Base-by-base conservation (phyloP, 2,888 invertebrate genomes). In the Phengaris arion region DNA sequence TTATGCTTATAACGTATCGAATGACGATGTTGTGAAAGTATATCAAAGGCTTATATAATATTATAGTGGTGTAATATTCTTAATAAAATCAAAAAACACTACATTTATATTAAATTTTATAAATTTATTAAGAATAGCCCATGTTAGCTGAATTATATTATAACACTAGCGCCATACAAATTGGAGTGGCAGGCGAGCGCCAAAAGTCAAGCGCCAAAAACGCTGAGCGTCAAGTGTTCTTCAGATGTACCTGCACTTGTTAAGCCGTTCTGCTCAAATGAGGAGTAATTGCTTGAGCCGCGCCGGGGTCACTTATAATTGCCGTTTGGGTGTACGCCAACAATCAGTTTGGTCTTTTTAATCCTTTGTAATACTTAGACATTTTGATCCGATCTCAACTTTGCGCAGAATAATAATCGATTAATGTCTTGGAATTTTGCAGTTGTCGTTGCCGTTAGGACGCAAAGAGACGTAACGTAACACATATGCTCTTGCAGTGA, bases 271-370 rank as follows among this genome's bases (percentile, higher is more conserved):
- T 83, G 84, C 83, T 81, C 85, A 85, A 88, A 87, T 88, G 87
- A 89, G 87, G 86, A 91, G 89, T 91, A 91, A 92, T 91, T 91
- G 88, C 85, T 80, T 84, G 88, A 91, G 88, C 88, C 86, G 83
- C 79, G 78, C 79, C 82, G 79, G 79, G 82, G 80, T 81, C 82
- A 83, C 84, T 87, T 85, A 89, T 92, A 91, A 92, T 91, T 91
- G 91, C 89, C 85, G 89, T 86, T 87, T 91, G 92, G 90, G 88
- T 85, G 84, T 80, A 77, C 78, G 91, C 92, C 90, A 90, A 87
- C 84, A 85, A 80, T 70, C 10, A 22, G 10, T 70, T 15, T 70
- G 15, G 9, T 9, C 51, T 15, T 70, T 70, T 0, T 7, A 2
- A 59, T 5, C 35, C 12, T 64, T 64, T 64, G 8, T 15, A 57